Evolutionary conservation across 2,113 vertebrate species (phyloP), one percentile per base, ranked within the genome.

Genomic region (Carassius gibelio): DNA sequence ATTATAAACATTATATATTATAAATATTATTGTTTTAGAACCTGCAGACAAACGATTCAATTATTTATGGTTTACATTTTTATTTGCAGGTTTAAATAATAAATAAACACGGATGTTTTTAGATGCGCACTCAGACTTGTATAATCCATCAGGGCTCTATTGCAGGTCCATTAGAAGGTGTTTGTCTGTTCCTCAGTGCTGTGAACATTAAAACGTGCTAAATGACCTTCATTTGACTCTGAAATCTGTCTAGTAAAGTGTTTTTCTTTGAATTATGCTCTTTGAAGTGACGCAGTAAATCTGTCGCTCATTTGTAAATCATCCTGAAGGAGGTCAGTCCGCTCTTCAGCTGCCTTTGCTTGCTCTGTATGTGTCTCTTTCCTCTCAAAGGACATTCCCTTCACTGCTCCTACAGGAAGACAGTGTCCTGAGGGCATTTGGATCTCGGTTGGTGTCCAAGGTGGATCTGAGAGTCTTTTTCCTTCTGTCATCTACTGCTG

Each of bases 341-440:
- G 57, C 30, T 38, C 52, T 21, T 77, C 4, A 10, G 19, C 36
- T 5, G 19, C 69, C 21, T 50, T 30, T 36, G 75, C 9, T 45
- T 26, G 42, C 45, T 45, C 59, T 42, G 78, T 9, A 45, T 80
- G 9, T 8, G 42, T 75, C n/a, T 45, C 13, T 8, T 64, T 50
- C 59, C 38, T 30, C 59, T 81, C 5, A 75, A 55, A 55, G 50
- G 50, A 52, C 75, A 55, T 50, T 81, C 79, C 61, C 42, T 11
- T 23, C 61, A 66, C 59, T 64, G 50, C 75, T 76, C 8, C 75
- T 55, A 23, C 23, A 84, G 71, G 72, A 84, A 84, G 57, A 62
- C 9, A 11, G 57, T 84, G 72, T 52, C 83, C 83, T 38, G 74
- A 11, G 36, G 83, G 62, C 62, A 77, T 84, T 84, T 84, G 74